A percentile compares a stretch with the other conserved stretches of the same genome.
Evolutionary conservation across 1,140 invertebrate genomes (phyloP).

Genomic region (Drosophila tristis): DNA sequence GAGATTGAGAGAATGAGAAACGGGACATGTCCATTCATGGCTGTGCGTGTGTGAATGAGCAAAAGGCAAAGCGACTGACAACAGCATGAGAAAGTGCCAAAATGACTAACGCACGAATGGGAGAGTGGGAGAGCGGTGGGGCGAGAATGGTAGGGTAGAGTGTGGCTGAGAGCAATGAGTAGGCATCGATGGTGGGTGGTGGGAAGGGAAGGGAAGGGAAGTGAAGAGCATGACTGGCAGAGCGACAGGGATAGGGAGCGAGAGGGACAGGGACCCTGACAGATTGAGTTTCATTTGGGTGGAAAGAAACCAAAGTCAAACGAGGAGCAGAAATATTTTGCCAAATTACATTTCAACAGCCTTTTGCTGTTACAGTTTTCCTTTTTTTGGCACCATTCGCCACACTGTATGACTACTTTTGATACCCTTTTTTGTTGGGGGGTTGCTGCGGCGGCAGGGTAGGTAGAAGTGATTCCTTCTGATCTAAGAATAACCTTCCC

Average conservation of each 20-base stretch:
- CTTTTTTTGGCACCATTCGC: slow-evolving; percentile 2
- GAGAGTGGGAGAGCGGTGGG: not conserved
- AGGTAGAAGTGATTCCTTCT: not conserved
- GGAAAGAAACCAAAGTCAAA: slow-evolving; percentile 66
- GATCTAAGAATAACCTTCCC: no score
- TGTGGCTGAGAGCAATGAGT: not conserved
- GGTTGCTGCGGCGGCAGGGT: not conserved
- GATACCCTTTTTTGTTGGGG: slow-evolving; percentile 24
- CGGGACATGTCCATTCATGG: slow-evolving; percentile 8
- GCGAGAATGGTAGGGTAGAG: not conserved
- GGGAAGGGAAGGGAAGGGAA: slow-evolving; percentile 3
- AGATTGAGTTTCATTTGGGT: slow-evolving; percentile 80
- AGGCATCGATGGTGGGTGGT: slow-evolving; percentile 23
- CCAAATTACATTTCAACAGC: slow-evolving; percentile 82
- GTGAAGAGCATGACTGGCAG: slow-evolving; percentile 53
- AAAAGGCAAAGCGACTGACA: slow-evolving; percentile 55
- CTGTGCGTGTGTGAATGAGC: slow-evolving; percentile 55
- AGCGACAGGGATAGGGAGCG: slow-evolving; percentile 19
- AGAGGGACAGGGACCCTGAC: slow-evolving; percentile 55
- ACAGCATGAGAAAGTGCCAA: slow-evolving; percentile 77
- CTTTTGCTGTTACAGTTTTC: slow-evolving; percentile 60
- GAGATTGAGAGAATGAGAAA: slow-evolving; percentile 27
- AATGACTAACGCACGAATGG: slow-evolving; percentile 72
- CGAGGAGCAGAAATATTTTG: slow-evolving; percentile 71
- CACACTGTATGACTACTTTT: not conserved